phyloP scores from a whole-genome alignment of 2,113 vertebrate species.

The Leucosticte australis region DNA sequence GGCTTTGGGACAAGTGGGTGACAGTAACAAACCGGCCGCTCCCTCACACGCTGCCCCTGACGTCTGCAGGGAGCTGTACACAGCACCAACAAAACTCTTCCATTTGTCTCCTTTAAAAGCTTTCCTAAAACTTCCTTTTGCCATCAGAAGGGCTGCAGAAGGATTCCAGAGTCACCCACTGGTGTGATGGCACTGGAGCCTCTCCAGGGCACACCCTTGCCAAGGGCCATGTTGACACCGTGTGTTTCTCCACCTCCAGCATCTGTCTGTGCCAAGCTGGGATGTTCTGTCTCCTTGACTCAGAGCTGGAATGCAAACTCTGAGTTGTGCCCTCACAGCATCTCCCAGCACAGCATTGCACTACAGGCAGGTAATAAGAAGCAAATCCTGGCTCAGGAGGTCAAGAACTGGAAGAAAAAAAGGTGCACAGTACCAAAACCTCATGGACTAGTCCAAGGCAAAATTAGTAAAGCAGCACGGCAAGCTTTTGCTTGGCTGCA shows the following conservation, averaged over 20 bases:
- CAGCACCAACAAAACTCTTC: background rate
- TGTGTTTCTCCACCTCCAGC: background rate
- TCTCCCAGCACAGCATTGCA: background rate
- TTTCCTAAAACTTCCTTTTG: background rate
- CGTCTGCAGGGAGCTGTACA: background rate
- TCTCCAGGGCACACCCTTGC: background rate
- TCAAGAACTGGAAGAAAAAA: background rate
- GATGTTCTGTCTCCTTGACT: background rate
- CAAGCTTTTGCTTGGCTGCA: background rate
- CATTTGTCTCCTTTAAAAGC: constrained; percentile 5
- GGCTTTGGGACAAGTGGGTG: background rate
- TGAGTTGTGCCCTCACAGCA: background rate
- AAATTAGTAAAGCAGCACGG: background rate
- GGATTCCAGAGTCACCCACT: background rate
- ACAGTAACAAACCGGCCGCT: constrained; percentile 17
- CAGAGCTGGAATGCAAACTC: background rate
- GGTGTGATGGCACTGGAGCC: background rate
- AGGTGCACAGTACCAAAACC: background rate
- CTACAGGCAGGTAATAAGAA: background rate
- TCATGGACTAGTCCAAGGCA: background rate
- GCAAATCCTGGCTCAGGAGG: background rate
- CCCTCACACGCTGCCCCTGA: background rate
- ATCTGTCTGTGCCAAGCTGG: background rate
- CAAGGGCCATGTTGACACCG: background rate
- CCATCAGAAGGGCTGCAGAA: background rate